Conservation (phyloP, 2,113 vertebrate genomes). For the Corvus hawaiiensis region DNA sequence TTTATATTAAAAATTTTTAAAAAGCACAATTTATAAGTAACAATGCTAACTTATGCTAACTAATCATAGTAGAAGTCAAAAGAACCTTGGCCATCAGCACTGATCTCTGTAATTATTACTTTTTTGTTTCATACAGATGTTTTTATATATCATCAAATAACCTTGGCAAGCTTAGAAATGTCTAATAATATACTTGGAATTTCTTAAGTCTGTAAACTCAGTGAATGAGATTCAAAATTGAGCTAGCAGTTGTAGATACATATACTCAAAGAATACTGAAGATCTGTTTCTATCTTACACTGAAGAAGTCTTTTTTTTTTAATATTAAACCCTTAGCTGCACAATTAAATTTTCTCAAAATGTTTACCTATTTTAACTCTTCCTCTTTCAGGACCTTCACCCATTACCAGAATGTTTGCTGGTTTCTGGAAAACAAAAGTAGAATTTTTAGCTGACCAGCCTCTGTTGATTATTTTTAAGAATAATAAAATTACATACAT, state of each 20-base stretch:
- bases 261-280: not conserved
- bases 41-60: not conserved
- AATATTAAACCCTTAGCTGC: not conserved
- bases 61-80: not conserved
- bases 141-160: not conserved
- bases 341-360: not conserved
- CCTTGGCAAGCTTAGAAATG: not conserved
- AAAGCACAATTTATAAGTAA: not conserved
- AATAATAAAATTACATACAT: not conserved
- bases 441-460: conserved; percentile 49
- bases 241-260: not conserved
- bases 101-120: not conserved
- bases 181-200: not conserved
- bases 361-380: conserved; percentile 88
- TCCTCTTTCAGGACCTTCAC: conserved; percentile 89
- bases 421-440: conserved; percentile 84
- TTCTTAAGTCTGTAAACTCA: not conserved
- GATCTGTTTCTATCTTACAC: not conserved
- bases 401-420: conserved; percentile 94
- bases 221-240: not conserved
- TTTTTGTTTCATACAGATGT: not conserved
- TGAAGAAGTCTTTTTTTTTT: not conserved
- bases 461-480: not conserved
- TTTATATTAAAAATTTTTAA: not conserved
- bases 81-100: not conserved